phyloP scores from a whole-genome alignment of 2,797 vertebrate species.

The Amphiprion clarkii region DNA sequence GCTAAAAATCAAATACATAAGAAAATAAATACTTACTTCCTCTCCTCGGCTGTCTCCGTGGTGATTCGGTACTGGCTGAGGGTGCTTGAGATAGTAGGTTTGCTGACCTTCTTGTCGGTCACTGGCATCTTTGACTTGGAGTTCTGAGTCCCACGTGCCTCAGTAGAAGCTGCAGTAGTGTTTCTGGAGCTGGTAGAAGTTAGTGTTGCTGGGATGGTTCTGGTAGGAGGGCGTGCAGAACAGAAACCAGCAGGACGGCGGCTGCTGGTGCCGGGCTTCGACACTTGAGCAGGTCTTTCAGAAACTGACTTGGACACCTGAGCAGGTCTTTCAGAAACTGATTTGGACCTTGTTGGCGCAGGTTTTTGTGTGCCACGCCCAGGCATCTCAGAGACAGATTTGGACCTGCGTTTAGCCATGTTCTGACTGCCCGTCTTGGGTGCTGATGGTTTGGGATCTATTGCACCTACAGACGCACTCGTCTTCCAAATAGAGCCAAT shows the following conservation, averaged over 20 bases:
- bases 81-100: constrained; percentile 61
- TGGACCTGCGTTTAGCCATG: constrained; percentile 52
- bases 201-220: constrained; percentile 35
- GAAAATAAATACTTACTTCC: constrained; percentile 78
- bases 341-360: constrained; percentile 57
- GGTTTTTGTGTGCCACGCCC: constrained; percentile 28
- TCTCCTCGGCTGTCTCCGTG: constrained; percentile 85
- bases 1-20: neutral
- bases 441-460: constrained; percentile 39
- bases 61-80: constrained; percentile 78
- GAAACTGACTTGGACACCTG: constrained; percentile 49
- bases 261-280: constrained; percentile 38
- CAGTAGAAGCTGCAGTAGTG: constrained; percentile 36
- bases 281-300: constrained; percentile 37
- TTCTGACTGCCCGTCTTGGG: constrained; percentile 32
- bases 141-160: constrained; percentile 46
- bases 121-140: constrained; percentile 58
- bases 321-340: constrained; percentile 39
- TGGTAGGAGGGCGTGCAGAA: constrained; percentile 42
- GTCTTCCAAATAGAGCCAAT: constrained; percentile 93
- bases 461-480: constrained; percentile 32
- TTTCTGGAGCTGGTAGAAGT: constrained; percentile 46
- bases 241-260: constrained; percentile 24
- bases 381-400: constrained; percentile 51
- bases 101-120: constrained; percentile 65